phyloP scores from a whole-genome alignment of 2,113 vertebrate species.

The Eulemur macaco region DNA sequence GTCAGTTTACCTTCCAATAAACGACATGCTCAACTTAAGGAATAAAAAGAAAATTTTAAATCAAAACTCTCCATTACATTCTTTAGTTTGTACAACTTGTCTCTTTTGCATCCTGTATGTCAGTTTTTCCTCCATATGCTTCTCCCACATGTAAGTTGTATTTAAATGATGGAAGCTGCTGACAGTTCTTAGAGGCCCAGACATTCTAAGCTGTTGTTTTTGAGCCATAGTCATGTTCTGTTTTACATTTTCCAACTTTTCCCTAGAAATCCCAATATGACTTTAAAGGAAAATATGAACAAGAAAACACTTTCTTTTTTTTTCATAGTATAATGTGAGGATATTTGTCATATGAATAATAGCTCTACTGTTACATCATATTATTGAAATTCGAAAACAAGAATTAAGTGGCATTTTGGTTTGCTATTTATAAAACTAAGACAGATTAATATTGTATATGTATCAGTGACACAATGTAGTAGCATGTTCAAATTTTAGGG shows the following conservation, averaged over 20 bases:
- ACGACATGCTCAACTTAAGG: background rate
- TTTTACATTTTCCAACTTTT: constrained; percentile 34
- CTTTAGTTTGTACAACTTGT: background rate
- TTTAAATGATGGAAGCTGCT: background rate
- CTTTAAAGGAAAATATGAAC: constrained; percentile 46
- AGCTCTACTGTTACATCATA: background rate
- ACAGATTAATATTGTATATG: background rate
- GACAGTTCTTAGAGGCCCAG: background rate
- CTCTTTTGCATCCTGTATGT: background rate
- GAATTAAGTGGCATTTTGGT: background rate
- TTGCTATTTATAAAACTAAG: constrained; percentile 20
- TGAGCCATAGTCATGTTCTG: background rate
- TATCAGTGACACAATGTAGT: background rate
- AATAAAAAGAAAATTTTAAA: background rate
- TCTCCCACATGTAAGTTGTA: background rate
- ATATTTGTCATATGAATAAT: constrained; percentile 4
- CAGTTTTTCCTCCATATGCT: background rate
- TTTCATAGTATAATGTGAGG: background rate
- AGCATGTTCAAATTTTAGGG: constrained; percentile 2
- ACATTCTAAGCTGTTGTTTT: constrained; percentile 31
- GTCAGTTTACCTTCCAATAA: background rate
- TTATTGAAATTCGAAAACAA: background rate
- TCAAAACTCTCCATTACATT: background rate
- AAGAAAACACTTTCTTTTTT: background rate
- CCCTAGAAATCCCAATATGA: background rate